Evolutionary conservation across 2,888 invertebrate species (phyloP).

Genomic region (Flexamia atlantica): DNA sequence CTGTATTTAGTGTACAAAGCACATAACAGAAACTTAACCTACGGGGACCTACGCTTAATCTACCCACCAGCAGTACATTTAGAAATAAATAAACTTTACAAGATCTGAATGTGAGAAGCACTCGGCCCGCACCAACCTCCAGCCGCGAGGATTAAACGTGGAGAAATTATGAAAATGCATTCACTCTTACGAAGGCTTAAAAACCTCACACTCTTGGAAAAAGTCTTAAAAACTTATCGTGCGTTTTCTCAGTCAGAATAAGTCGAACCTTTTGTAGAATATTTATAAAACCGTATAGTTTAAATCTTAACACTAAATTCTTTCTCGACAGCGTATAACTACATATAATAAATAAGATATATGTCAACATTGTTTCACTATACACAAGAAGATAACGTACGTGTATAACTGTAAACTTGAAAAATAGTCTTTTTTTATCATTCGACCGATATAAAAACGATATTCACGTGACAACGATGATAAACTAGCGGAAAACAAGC

Average conservation of each 20-base stretch:
- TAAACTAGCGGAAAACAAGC: conserved; percentile 56
- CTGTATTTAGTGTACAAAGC: conserved; percentile 68
- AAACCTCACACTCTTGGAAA: conserved; percentile 49
- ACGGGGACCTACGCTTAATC: conserved; percentile 55
- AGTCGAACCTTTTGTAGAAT: conserved; percentile 59
- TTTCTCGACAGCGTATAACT: conserved; percentile 56
- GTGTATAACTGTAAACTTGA: conserved; percentile 56
- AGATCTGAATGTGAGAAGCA: conserved; percentile 56
- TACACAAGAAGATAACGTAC: conserved; percentile 56
- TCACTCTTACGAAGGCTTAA: conserved; percentile 53
- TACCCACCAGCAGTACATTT: conserved; percentile 57
- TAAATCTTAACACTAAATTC: conserved; percentile 57
- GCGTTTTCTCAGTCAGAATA: conserved; percentile 58
- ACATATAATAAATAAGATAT: conserved; percentile 59
- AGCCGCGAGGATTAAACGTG: conserved; percentile 8
- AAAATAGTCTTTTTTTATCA: conserved; percentile 59
- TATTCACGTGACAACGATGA: conserved; percentile 54
- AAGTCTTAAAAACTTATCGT: conserved; percentile 48
- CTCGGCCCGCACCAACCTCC: conserved; percentile 6
- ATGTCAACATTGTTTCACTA: conserved; percentile 54
- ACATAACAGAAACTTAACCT: conserved; percentile 64
- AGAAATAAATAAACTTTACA: conserved; percentile 59
- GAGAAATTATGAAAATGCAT: conserved; percentile 52
- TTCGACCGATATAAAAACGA: conserved; percentile 56
- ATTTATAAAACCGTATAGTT: conserved; percentile 58